Evolutionary conservation across 30 jellyfish, hydroid and myxozoan species (phyloP), one percentile per base, ranked within the genome.

Genomic region (Cassiopea andromeda): DNA sequence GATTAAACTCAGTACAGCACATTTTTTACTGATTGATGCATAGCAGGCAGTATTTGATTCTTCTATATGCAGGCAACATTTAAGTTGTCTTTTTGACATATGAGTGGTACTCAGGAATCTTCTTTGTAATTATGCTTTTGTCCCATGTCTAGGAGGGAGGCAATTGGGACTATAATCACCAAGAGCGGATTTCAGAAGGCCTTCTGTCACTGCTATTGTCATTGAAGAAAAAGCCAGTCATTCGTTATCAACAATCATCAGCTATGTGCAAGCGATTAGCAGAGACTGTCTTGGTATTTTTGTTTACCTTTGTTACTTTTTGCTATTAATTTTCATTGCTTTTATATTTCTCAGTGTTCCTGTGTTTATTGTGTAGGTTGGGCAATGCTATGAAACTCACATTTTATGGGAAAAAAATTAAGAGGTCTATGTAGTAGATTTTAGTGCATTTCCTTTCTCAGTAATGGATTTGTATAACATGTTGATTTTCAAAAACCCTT

Each of bases 251-350:
- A 49, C 97, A 87, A 67, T 87, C 99, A 46, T 96, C 99, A 19
- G 49, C 77, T n/a, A 96, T 96, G 99, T 96, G 99, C 90, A 96
- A 87, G 69, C 73, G 99, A 69, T 88, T 96, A 12, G 99, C 99
- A 47, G 99, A 96, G 60, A 88, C 83, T 68, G 94, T 89, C 81
- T 91, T 95, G 99, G 99, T 95, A 84, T 10, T 2, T 1, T 17
- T 45, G 61, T 7, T 70, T 5, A 27, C 4, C 46, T 17, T 44
- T 7, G 2, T 50, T 5, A 9, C 9, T 50, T 9, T 9, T 50
- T 50, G 8, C 64, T 50, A 7, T 57, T 46, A 7, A 9, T 19
- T 46, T 45, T 57, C 48, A 18, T 8, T 15, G 2, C 6, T 48
- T n/a, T 46, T 9, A 4, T 43, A 69, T 44, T 69, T 44, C n/a